Conservation (phyloP, 2,888 invertebrate genomes). For the Microctonus hyperodae region DNA sequence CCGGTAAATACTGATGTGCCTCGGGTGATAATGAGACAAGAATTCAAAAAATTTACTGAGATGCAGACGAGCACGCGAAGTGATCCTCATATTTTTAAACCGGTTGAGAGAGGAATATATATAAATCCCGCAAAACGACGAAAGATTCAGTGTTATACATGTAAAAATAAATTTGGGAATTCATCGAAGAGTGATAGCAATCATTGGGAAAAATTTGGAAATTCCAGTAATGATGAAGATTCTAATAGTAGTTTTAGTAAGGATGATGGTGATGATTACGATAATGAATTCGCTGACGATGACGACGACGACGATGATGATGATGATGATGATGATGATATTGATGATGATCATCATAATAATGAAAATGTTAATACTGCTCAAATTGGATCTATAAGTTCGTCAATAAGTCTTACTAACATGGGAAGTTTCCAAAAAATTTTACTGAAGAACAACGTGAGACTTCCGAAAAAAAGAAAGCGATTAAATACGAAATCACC, state of each 20-base stretch:
- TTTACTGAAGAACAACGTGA: constrained; percentile 14
- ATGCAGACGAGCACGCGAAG: constrained; percentile 7
- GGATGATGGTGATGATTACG: not conserved
- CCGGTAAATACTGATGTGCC: not conserved
- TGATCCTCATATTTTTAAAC: not conserved
- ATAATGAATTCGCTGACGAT: not conserved
- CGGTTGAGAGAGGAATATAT: too few relatives aligned
- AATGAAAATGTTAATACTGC: too few relatives aligned
- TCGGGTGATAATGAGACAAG: not conserved
- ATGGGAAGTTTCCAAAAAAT: constrained; percentile 25
- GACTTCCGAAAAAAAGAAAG: constrained; percentile 11
- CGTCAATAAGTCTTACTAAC: not conserved
- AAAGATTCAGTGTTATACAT: not conserved
- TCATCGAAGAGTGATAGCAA: not conserved
- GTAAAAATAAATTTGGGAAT: not conserved
- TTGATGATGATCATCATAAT: not conserved
- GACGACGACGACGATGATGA: not conserved
- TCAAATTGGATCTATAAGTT: not conserved
- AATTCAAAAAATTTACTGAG: not conserved
- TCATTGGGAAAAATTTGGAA: not conserved
- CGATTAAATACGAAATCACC: constrained; percentile 13
- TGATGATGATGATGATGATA: not conserved
- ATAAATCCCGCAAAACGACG: not conserved
- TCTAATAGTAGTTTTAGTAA: not conserved
- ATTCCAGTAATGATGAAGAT: not conserved